Evolutionary conservation across 2,888 invertebrate species (phyloP).

Genomic region (Drosophila barbarae): DNA sequence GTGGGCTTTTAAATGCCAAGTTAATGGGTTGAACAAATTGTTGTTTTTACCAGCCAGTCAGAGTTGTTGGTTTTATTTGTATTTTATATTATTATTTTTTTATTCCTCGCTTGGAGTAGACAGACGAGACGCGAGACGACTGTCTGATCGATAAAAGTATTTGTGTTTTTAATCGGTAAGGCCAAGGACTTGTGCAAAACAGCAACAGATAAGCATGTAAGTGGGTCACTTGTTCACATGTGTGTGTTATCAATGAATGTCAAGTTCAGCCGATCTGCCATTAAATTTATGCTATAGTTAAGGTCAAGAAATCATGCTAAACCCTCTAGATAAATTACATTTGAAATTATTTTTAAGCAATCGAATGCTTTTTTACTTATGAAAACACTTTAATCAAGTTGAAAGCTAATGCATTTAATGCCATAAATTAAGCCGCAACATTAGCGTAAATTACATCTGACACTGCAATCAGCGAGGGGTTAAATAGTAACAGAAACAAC

Average conservation of each 20-base stretch:
- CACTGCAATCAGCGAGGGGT: constrained; percentile 15
- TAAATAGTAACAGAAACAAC: neutral
- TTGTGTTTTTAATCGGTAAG: constrained; percentile 4
- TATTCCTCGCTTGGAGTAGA: neutral
- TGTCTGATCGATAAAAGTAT: constrained; percentile 27
- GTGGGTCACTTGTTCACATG: constrained; percentile 9
- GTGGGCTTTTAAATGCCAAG: constrained; percentile 46
- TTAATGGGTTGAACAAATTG: constrained; percentile 38
- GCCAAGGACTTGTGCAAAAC: constrained; percentile 21
- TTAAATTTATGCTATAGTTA: neutral
- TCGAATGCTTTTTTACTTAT: too few species aligned
- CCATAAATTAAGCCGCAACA: constrained; percentile 35
- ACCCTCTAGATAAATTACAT: neutral
- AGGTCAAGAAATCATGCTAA: neutral
- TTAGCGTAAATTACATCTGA: constrained; percentile 35
- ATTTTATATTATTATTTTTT: neutral
- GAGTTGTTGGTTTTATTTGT: constrained; percentile 6
- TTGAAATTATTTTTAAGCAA: too few species aligned
- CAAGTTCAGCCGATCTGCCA: constrained; percentile 15
- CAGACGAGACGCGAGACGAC: constrained; percentile 11
- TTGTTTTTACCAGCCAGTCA: constrained; percentile 29
- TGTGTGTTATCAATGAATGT: constrained; percentile 5
- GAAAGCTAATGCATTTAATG: constrained; percentile 29
- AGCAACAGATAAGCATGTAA: constrained; percentile 15
- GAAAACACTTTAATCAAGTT: neutral